Conservation (phyloP, 2,888 invertebrate species). For the Oasisia sp. region DNA sequence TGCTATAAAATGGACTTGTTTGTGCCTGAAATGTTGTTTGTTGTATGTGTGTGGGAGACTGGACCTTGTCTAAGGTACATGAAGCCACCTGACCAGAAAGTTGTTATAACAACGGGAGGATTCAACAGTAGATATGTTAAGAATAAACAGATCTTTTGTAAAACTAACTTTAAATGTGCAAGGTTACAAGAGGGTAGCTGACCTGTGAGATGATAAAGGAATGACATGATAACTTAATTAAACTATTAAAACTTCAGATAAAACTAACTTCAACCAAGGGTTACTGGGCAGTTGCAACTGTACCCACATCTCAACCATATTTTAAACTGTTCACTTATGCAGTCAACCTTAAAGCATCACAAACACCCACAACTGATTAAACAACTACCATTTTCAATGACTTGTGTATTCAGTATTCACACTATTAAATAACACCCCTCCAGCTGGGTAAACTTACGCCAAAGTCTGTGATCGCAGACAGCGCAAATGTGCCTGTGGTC, state of each 20-base stretch:
- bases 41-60: not conserved
- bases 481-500: not conserved
- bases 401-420: not conserved
- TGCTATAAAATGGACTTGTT: not conserved
- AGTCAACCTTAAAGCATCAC: not conserved
- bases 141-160: no score
- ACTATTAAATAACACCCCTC: not conserved
- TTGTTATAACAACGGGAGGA: no score
- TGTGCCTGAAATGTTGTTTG: not conserved
- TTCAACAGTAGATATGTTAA: no score
- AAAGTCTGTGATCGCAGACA: not conserved
- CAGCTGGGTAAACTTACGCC: not conserved
- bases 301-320: no score
- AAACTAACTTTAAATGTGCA: no score
- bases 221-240: no score
- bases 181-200: no score
- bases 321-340: not conserved
- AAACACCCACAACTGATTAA: not conserved
- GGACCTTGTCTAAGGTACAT: not conserved
- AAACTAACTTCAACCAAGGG: no score
- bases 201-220: no score
- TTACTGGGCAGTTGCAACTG: no score
- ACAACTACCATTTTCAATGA: not conserved
- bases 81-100: not conserved
- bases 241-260: no score